Evolutionary conservation across 2,113 vertebrate species (phyloP).

Genomic region (Tichodroma muraria): DNA sequence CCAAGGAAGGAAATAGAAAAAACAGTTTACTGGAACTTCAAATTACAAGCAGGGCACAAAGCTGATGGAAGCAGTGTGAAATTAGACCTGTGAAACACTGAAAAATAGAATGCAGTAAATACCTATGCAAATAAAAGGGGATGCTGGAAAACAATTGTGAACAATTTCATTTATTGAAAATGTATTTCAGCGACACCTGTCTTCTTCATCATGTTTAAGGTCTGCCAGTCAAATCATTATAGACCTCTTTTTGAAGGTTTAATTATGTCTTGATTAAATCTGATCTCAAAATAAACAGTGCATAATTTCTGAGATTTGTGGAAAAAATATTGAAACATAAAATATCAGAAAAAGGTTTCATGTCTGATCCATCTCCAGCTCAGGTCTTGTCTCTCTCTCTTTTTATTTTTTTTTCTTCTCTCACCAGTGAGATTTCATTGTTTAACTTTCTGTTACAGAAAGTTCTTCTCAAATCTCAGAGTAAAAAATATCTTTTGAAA

Average conservation of each 20-base stretch:
- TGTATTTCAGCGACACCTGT: background rate
- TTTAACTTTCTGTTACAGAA: background rate
- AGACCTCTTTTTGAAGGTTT: background rate
- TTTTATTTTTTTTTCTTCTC: background rate
- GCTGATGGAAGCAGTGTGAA: background rate
- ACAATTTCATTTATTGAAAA: background rate
- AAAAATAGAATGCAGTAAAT: background rate
- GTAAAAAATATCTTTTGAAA: background rate
- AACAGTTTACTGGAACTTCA: constrained; percentile 30
- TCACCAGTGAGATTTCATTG: background rate
- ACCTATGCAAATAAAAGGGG: background rate
- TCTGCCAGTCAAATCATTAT: background rate
- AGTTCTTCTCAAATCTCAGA: background rate
- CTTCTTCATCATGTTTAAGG: background rate
- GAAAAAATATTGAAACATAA: background rate
- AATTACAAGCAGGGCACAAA: background rate
- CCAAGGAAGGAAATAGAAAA: constrained; percentile 37
- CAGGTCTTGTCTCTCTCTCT: background rate
- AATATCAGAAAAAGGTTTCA: background rate
- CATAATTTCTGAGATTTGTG: background rate
- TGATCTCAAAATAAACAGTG: background rate
- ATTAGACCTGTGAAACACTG: background rate
- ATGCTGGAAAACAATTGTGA: background rate
- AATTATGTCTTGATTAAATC: background rate
- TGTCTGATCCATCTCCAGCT: background rate